Evolutionary conservation across 2,888 invertebrate genomes (phyloP), one percentile per base, ranked within the genome.

Genomic region (Lymantria monacha): DNA sequence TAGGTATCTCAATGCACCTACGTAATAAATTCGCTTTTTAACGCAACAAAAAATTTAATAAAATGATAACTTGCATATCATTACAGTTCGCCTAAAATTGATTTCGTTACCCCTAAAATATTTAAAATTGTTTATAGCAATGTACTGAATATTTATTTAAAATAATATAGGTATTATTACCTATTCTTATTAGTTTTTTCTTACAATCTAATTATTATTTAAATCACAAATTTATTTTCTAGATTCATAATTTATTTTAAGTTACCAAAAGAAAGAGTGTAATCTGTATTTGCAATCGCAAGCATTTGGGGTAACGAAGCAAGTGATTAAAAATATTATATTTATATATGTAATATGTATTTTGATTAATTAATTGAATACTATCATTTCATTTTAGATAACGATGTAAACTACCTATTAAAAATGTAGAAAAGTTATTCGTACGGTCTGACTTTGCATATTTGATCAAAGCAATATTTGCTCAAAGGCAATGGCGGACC

Each of bases 1-100:
- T 76, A 72, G 74, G 73, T 78, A 71, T 73, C 69, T 58, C 60
- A 64, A 63, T 72, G 61, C 71, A 70, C 63, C 74, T 70, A 72
- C 67, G 69, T 73, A 70, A 71, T 54, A 51, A 50, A 54, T 52
- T 70, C 65, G 61, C 60, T 70, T 74, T 71, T 71, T 36, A 52
- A 38, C 56, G 31, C 57, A 53, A 47, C 46, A 52, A 61, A 68
- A 22, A 22, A 3, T 22, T 22, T 3, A 22, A 22, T 37, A 30
- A 69, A 62, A 66, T 68, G 12, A 68, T 75, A 56, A 66, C 68
- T 71, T 66, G 69, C 74, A 72, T 72, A 74, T 75, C 70, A 71
- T 48, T 66, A 49, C 53, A 57, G 50, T 46, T 48, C 38, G 42
- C 53, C 40, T 11, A 15, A 12, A 52, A 30, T 30, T 61, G 50